A percentile compares a stretch with the other conserved stretches of the same genome.
Evolutionary conservation across 2,113 vertebrate genomes (phyloP).

Genomic region (Channa argus): DNA sequence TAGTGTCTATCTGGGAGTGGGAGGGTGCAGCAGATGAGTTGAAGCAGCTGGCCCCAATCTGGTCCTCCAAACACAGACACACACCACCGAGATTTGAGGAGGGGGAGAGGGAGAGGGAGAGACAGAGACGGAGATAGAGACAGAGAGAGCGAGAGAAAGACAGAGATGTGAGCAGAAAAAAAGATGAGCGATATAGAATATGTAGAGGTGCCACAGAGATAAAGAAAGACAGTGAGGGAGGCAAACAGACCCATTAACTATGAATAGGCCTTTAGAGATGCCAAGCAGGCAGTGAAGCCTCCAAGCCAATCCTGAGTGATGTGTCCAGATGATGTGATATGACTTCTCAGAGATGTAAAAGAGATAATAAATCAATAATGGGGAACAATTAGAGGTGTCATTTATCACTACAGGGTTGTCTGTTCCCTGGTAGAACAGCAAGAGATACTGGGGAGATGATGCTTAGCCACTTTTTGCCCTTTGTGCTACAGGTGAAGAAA

Average conservation of each 20-base stretch:
- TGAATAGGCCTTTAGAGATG: constrained; percentile 78
- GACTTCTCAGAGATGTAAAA: constrained; percentile 70
- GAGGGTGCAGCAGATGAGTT: constrained; percentile 57
- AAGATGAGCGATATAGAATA: constrained; percentile 38
- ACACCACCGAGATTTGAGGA: constrained; percentile 16
- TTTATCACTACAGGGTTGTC: constrained; percentile 62
- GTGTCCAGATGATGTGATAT: constrained; percentile 73
- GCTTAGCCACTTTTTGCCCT: constrained; percentile 48
- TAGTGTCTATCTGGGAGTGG: constrained; percentile 64
- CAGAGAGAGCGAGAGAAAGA: constrained; percentile 2
- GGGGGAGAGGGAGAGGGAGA: neutral
- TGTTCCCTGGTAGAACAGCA: constrained; percentile 30
- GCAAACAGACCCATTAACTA: constrained; percentile 83
- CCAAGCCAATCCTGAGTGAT: constrained; percentile 74
- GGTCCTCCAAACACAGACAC: constrained; percentile 62
- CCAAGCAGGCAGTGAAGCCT: constrained; percentile 73
- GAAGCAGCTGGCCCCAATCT: constrained; percentile 77
- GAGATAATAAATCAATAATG: constrained; percentile 80
- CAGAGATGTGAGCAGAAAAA: constrained; percentile 33
- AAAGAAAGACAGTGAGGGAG: constrained; percentile 58
- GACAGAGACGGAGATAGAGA: constrained; percentile 1
- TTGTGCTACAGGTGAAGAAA: constrained; percentile 65
- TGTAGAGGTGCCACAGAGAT: constrained; percentile 39
- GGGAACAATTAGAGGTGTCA: constrained; percentile 81
- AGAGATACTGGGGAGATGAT: constrained; percentile 35